These are phyloP conservation scores for Physocephala rufipes DNA, from an alignment of 2,888 invertebrate genomes.

Conservation along the genomic window DNA sequence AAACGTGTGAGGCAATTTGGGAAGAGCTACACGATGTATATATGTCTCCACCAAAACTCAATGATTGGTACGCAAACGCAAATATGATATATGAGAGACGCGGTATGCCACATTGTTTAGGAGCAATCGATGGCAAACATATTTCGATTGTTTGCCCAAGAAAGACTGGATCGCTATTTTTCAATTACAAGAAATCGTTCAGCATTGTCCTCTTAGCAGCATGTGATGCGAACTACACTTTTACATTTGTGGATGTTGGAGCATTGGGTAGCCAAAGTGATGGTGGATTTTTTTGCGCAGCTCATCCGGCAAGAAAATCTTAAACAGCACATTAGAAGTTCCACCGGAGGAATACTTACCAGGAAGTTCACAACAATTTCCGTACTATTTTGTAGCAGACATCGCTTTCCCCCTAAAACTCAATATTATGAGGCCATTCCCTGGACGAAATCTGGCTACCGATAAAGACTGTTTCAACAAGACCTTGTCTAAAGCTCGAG, in stretches of 20 bases:
- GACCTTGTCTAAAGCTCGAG: slow-evolving; percentile 13
- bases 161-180: neutral
- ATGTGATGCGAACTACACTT: slow-evolving; percentile 10
- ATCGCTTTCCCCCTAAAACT: slow-evolving; percentile 27
- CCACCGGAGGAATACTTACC: too few relatives aligned
- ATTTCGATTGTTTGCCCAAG: too few relatives aligned
- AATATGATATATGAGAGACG: too few relatives aligned
- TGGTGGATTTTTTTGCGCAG: slow-evolving; percentile 22
- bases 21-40: too few relatives aligned
- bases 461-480: slow-evolving; percentile 15
- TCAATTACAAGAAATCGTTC: slow-evolving; percentile 8
- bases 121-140: too few relatives aligned
- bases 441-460: neutral
- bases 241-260: slow-evolving; percentile 24
- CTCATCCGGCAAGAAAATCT: too few relatives aligned
- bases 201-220: slow-evolving; percentile 16
- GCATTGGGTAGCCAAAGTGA: slow-evolving; percentile 30
- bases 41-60: too few relatives aligned
- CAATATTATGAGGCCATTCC: too few relatives aligned
- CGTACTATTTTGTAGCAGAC: slow-evolving; percentile 34
- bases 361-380: neutral
- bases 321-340: too few relatives aligned
- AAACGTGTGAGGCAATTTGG: too few relatives aligned
- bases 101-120: too few relatives aligned
- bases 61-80: too few relatives aligned